Evolutionary conservation across 64 coral and sea anemone genomes (phyloP).

Genomic region (Acropora yongei): DNA sequence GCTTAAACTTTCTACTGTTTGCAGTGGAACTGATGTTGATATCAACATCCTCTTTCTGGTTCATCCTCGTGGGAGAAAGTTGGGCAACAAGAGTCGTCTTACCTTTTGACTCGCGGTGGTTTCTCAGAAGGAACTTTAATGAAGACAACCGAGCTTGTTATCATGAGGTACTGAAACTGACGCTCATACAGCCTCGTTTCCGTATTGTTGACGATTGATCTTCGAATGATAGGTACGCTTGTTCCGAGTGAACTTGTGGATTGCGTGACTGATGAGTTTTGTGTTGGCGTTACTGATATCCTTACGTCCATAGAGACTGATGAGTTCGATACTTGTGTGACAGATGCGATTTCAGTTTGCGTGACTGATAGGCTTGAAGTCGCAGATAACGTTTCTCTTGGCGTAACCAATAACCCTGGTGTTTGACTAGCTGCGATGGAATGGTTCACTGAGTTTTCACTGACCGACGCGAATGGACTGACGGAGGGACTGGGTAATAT

Average conservation of each 20-base stretch:
- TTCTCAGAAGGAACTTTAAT: constrained; percentile 71
- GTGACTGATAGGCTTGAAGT: not conserved
- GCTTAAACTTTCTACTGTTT: too few species aligned
- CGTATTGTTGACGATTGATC: not conserved
- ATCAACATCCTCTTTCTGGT: too few species aligned
- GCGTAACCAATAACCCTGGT: not conserved
- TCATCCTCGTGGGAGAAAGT: too few species aligned
- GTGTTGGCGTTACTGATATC: not conserved
- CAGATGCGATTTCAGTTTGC: not conserved
- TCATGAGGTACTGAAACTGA: constrained; percentile 49
- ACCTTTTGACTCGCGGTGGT: constrained; percentile 78
- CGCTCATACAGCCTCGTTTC: constrained; percentile 35
- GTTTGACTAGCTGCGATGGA: not conserved
- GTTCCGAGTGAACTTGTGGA: constrained; percentile 12
- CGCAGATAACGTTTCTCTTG: not conserved
- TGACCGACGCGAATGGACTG: not conserved
- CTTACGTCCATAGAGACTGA: not conserved
- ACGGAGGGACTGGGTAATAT: constrained; percentile 16
- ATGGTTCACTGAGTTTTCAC: not conserved
- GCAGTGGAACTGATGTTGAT: too few species aligned
- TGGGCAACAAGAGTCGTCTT: not conserved
- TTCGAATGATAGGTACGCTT: not conserved
- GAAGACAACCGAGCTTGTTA: constrained; percentile 78
- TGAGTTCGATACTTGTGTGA: not conserved
- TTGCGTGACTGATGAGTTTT: not conserved